A percentile compares a stretch with the other conserved stretches of the same genome.
Conservation (phyloP, 2,888 invertebrate species). For the Odontothrips loti region DNA sequence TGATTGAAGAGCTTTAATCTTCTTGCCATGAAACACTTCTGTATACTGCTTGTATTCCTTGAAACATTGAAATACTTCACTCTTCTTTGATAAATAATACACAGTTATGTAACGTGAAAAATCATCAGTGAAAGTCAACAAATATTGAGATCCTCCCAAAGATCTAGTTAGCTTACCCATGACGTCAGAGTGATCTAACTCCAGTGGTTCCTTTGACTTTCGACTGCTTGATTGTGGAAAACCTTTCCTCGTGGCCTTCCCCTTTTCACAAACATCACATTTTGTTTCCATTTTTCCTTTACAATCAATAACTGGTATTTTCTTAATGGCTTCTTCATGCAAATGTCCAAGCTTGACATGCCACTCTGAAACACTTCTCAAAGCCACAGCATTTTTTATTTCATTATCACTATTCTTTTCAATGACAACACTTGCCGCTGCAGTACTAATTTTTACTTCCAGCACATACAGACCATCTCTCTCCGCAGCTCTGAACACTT, state of each 20-base stretch:
- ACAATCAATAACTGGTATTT: background rate
- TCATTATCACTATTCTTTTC: background rate
- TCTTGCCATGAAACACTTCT: background rate
- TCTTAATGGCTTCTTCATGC: background rate
- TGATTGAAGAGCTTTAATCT: background rate
- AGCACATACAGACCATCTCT: background rate
- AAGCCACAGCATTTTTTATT: background rate
- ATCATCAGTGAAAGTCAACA: background rate
- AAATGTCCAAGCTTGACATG: background rate
- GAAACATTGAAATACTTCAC: background rate
- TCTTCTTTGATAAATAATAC: background rate
- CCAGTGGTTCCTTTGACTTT: background rate
- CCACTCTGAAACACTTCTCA: background rate
- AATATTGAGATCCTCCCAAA: background rate
- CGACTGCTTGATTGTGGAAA: background rate
- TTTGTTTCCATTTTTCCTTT: background rate
- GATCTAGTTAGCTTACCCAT: background rate
- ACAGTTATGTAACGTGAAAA: background rate
- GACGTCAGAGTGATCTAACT: background rate
- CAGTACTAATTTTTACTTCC: background rate
- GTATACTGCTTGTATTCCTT: background rate
- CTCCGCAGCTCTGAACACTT: background rate
- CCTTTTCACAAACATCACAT: background rate
- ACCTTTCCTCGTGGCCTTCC: background rate
- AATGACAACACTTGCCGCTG: background rate